Evolutionary conservation across 2,797 vertebrate species (phyloP), one percentile per base, ranked within the genome.

Genomic region (Cheirogaleus major): DNA sequence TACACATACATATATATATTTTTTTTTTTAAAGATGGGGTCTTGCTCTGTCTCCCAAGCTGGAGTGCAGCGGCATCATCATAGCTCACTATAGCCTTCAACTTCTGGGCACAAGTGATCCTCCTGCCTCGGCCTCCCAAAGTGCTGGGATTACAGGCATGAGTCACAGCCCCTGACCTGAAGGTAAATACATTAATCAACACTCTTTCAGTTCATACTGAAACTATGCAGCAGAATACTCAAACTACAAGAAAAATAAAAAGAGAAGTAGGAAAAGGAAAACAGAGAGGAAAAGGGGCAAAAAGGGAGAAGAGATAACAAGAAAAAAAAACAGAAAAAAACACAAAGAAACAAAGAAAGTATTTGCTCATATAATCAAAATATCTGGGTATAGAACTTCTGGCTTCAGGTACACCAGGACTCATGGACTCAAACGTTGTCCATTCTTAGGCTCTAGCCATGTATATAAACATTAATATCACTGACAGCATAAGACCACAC

Each of bases 241-340:
- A 63, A 79, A 82, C 13, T 67, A 63, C 18, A n/a, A 12, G 7
- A n/a, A 25, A 4, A 4, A 4, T 4, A 35, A 9, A 13, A 12
- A 11, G 3, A 43, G 11, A 7, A 7, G 20, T n/a, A 0, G 1
- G 83, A 14, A 18, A 5, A n/a, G 12, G 12, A 30, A 4, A 5
- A 18, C 2, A 1, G 4, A 4, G 12, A n/a, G 13, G 1, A 11
- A 8, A 25, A 11, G n/a, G 2, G 11, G 7, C 7, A 0, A 12
- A 4, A 35, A 17, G 2, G 22, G 11, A 20, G 55, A 35, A 59
- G 25, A 59, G 57, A 59, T 57, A 25, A 57, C 9, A 57, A 57
- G 55, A 23, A 57, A 57, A 57, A 57, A 20, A 55, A 22, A 2
- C 38, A 38, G 2, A 55, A 55, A 52, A 55, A 27, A 27, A 0